Base-by-base conservation (phyloP, 2,113 vertebrate genomes). In the Egretta garzetta region DNA sequence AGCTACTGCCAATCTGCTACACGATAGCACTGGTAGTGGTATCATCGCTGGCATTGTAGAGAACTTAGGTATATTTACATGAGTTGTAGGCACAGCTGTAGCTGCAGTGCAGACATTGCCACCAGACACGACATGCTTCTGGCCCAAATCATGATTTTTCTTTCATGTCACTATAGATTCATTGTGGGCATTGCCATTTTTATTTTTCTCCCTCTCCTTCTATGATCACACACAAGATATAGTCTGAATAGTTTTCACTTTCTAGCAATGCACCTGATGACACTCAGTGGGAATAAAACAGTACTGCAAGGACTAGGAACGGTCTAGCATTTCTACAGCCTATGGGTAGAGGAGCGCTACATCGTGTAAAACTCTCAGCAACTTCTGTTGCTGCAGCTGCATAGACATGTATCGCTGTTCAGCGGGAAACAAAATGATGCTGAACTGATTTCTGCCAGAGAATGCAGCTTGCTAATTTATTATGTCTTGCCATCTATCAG, bases 201-300 rank as follows among this genome's bases (percentile, higher is more conserved):
- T 16, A 47, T 47, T 83, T 56, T 28, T 22, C 66, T 33, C 32
- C 33, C 23, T 71, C 23, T 66, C 33, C 74, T 80, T 22, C 45
- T 45, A 4, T 5, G 53, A 35, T 49, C 26, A 27, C 19, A 5
- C 3, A 47, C 1, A 45, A 77, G 28, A 20, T 5, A 20, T 5
- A 35, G 19, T 11, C 28, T 7, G 79, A 82, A 49, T 4, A n/a
- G 27, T 86, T 90, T 43, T 22, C 32, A 35, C 56, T 79, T 94
- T 55, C 80, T 80, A 83, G 50, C 70, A 92, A 67, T 90, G 94
- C 88, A 82, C 74, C 18, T 39, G 70, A 88, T 94, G 96, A 97
- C 98, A 85, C 97, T 59, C 32, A 17, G 97, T 98, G 97, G 97
- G 64, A 60, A 84, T 39, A 56, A 90, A 72, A 14, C 52, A 91